Evolutionary conservation across 2,797 vertebrate species (phyloP), one percentile per base, ranked within the genome.

Genomic region (Erethizon dorsatum): DNA sequence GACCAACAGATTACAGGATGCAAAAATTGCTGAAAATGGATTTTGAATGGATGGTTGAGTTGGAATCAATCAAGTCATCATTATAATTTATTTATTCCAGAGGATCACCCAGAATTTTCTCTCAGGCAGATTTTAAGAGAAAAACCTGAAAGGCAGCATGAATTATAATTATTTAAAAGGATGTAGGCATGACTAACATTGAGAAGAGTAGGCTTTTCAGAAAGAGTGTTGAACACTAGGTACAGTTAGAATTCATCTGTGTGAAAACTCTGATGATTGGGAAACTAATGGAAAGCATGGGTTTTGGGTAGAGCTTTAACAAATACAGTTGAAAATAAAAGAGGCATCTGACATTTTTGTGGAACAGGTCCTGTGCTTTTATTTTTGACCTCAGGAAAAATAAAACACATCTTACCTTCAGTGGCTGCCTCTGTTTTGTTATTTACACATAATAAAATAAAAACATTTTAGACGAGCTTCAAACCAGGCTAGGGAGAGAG

Each of bases 161-260:
- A 59, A 67, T 91, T 93, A 33, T 65, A 89, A 83, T 88, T 95
- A 50, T 82, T 83, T 84, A 37, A 79, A 95, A 94, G 78, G 5
- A 73, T 22, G 50, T 2, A 47, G 22, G 15, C 33, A 26, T 59
- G 45, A 56, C 28, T n/a, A 45, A 87, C 6, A 17, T 24, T 11
- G 41, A 82, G n/a, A 65, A 82, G 82, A 54, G 13, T 41, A 78
- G 61, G 17, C 41, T 96, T 85, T 93, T 80, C 33, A 24, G 54
- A 91, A 78, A 47, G n/a, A 93, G 11, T 24, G 7, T n/a, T 33
- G 47, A 57, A 45, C 24, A 7, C 47, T 52, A 41, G 47, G 45
- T 50, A 33, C 15, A 26, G 9, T 26, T 28, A 37, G 84, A 73
- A 37, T 89, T 86, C 24, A 56, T 88, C n/a, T 94, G 37, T 41